Conservation (phyloP, 2,113 vertebrate species). For the Mesitornis unicolor region DNA sequence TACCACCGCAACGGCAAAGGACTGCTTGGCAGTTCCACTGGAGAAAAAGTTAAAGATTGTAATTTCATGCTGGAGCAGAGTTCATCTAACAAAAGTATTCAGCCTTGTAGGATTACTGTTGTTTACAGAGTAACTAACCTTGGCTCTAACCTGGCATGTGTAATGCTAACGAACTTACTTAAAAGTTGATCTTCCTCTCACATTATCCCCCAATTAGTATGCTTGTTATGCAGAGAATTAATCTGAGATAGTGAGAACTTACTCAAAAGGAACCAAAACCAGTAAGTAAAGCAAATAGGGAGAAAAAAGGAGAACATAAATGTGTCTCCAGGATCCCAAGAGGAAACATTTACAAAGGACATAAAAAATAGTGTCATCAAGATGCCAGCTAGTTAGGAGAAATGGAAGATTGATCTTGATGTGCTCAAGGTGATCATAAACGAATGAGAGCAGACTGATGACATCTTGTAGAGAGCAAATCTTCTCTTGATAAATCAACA, state of each 20-base stretch:
- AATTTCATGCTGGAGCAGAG: not conserved
- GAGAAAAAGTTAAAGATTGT: not conserved
- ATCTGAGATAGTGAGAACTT: not conserved
- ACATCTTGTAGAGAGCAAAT: not conserved
- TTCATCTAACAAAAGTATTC: not conserved
- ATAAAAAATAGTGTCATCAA: not conserved
- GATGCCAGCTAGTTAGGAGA: not conserved
- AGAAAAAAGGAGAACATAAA: not conserved
- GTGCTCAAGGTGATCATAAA: not conserved
- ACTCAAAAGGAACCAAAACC: not conserved
- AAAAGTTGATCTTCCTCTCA: not conserved
- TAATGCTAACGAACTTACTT: not conserved
- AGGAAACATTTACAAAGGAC: not conserved
- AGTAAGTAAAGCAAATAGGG: not conserved
- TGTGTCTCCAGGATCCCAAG: not conserved
- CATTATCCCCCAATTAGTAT: not conserved
- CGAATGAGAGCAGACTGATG: not conserved
- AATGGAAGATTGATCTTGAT: not conserved
- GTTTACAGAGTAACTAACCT: not conserved
- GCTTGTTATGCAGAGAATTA: not conserved
- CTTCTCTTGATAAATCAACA: not conserved
- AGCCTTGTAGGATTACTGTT: not conserved
- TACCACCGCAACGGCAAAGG: not conserved
- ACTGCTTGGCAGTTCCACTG: not conserved
- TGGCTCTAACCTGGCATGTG: not conserved